These are phyloP conservation scores for Cheilosia soror DNA, from an alignment of 2,888 invertebrate species.

Conservation along the genomic window DNA sequence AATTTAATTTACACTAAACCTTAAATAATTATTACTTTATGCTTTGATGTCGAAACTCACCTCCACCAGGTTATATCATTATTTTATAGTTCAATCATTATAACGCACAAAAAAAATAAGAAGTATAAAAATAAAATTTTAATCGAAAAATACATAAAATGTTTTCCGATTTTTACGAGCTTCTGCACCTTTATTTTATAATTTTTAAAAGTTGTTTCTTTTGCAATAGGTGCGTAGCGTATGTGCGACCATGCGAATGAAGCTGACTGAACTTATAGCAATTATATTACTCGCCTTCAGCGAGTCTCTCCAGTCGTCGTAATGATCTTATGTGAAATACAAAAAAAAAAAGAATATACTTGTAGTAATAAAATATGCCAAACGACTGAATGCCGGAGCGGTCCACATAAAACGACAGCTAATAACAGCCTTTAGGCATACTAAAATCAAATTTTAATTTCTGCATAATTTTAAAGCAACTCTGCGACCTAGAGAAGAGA, in stretches of 20 bases:
- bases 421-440: no score
- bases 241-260: constrained; percentile 12
- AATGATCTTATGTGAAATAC: constrained; percentile 23
- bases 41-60: background rate
- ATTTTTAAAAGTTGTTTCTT: constrained; percentile 1
- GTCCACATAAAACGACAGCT: no score
- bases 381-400: no score
- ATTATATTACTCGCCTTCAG: constrained; percentile 1
- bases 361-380: no score
- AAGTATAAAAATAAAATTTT: background rate
- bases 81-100: background rate
- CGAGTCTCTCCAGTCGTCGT: background rate
- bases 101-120: background rate
- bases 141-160: background rate
- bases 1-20: no score
- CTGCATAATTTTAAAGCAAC: background rate
- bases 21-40: no score
- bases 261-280: background rate
- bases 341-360: background rate
- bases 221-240: constrained; percentile 20
- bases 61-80: background rate
- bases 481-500: constrained; percentile 19
- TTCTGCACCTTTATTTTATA: constrained; percentile 24
- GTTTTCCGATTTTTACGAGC: constrained; percentile 21
- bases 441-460: no score